Evolutionary conservation across 2,113 vertebrate genomes (phyloP).

Genomic region (Dipodomys merriami): DNA sequence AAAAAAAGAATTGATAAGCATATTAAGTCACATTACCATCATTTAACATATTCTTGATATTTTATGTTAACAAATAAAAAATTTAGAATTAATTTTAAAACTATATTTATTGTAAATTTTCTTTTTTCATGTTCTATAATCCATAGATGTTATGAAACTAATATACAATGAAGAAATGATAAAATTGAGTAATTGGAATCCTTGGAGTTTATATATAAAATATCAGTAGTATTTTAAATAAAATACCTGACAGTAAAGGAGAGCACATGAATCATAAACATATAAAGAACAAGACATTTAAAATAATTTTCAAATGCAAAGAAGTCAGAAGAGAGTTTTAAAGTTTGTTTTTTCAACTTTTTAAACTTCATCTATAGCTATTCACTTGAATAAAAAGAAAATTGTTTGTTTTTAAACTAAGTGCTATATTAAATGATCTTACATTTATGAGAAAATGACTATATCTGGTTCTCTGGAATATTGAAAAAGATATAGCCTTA

Average conservation of each 20-base stretch:
- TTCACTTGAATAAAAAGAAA: neutral
- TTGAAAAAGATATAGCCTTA: neutral
- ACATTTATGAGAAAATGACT: neutral
- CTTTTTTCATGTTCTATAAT: conserved; percentile 14
- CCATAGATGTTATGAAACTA: neutral
- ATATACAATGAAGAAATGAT: conserved; percentile 14
- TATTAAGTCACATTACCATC: conserved; percentile 6
- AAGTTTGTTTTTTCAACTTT: conserved; percentile 45
- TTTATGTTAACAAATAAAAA: neutral
- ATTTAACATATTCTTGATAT: neutral
- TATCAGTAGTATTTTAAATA: conserved; percentile 20
- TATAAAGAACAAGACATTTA: conserved; percentile 22
- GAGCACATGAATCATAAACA: neutral
- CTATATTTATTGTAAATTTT: conserved; percentile 12
- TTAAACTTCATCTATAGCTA: conserved; percentile 5
- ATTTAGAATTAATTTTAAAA: conserved; percentile 28
- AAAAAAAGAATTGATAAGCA: too few species aligned
- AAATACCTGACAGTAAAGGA: conserved; percentile 4
- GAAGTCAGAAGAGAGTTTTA: neutral
- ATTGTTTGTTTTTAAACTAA: conserved; percentile 16
- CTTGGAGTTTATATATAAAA: conserved; percentile 51
- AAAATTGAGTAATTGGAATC: conserved; percentile 12
- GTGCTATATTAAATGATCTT: neutral
- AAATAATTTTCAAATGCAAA: conserved; percentile 46
- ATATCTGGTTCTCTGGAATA: neutral